These are phyloP conservation scores for Pongo pygmaeus DNA, from an alignment of 2,113 vertebrate genomes.

Conservation along the genomic window DNA sequence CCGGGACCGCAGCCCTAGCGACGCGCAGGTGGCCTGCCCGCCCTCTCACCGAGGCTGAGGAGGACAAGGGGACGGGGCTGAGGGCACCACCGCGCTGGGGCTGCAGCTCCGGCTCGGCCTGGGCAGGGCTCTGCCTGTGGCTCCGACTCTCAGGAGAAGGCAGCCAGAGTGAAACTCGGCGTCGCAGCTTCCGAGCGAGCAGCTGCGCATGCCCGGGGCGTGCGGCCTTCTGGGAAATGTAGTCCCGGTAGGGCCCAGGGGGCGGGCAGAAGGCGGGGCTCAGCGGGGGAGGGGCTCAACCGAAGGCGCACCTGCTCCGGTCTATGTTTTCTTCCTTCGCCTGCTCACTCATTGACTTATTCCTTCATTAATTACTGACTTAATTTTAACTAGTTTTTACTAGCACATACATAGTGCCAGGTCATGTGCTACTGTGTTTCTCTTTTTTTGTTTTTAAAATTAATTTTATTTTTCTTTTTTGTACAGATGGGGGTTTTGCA, in stretches of 20 bases:
- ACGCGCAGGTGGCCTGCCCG: neutral
- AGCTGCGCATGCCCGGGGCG: conserved; percentile 30
- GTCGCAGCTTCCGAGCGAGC: conserved; percentile 69
- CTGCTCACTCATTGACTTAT: neutral
- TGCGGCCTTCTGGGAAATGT: conserved; percentile 71
- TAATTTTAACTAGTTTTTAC: neutral
- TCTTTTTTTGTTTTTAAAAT: too few species aligned
- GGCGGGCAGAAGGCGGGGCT: neutral
- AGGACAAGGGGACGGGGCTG: neutral
- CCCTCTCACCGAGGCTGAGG: conserved; percentile 61
- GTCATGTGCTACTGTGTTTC: neutral
- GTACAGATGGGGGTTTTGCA: too few species aligned
- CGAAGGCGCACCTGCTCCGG: neutral
- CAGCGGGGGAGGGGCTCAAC: neutral
- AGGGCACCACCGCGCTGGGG: neutral
- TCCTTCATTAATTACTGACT: neutral
- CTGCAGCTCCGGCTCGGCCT: neutral
- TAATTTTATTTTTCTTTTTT: too few species aligned
- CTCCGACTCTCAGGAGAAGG: neutral
- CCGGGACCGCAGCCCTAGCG: neutral
- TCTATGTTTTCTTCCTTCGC: neutral
- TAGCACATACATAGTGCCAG: neutral
- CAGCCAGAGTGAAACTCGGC: conserved; percentile 66
- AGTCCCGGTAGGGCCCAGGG: neutral
- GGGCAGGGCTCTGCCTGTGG: neutral